Conservation (phyloP, 2,113 vertebrate species). For the Circaetus gallicus region DNA sequence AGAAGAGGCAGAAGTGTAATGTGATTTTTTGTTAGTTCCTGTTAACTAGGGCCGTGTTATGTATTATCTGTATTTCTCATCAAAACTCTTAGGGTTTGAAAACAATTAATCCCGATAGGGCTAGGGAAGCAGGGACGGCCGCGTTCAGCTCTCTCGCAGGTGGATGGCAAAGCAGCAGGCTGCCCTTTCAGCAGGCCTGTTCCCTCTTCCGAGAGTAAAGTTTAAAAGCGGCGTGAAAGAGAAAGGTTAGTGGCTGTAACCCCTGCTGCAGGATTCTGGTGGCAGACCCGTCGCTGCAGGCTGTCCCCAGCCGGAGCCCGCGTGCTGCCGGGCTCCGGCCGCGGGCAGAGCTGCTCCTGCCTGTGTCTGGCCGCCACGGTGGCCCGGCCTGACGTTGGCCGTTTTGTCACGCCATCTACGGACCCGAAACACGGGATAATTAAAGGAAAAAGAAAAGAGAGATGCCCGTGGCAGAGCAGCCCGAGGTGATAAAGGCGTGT, state of each 20-base stretch:
- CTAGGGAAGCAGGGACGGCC: neutral
- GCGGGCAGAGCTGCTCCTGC: constrained; percentile 79
- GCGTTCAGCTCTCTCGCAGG: neutral
- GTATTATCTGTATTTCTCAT: neutral
- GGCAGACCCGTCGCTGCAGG: constrained; percentile 50
- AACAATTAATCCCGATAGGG: neutral
- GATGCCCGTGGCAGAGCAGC: constrained; percentile 52
- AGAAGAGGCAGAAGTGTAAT: neutral
- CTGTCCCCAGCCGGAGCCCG: constrained; percentile 39
- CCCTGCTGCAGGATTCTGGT: constrained; percentile 48
- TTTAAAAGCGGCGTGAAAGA: neutral
- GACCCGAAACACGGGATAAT: neutral
- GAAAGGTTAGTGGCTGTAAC: constrained; percentile 1
- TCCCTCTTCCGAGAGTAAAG: neutral
- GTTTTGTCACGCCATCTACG: constrained; percentile 44
- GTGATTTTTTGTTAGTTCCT: neutral
- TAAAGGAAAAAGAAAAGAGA: neutral
- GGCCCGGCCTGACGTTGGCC: constrained; percentile 52
- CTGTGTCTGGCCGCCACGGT: constrained; percentile 70
- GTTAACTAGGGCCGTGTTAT: neutral
- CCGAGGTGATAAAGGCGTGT: constrained; percentile 58
- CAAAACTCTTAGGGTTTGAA: neutral
- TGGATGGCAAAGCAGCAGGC: neutral
- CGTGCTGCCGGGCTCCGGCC: constrained; percentile 81
- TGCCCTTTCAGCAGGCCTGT: neutral